Evolutionary conservation across 1,140 invertebrate species (phyloP).

Genomic region (Zaprionus inermis): DNA sequence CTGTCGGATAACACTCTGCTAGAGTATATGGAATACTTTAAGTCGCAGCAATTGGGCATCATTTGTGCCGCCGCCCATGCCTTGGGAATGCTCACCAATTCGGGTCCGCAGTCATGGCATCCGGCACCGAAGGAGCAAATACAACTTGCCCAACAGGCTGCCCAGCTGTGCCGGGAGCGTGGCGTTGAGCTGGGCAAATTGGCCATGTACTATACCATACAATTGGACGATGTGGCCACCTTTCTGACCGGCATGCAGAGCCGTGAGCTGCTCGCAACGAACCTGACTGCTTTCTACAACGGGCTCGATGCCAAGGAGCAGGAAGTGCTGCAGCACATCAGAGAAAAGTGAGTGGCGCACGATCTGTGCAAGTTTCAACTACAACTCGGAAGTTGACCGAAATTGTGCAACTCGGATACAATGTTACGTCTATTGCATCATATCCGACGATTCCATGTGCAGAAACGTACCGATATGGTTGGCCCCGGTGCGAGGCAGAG

Average conservation of each 20-base stretch:
- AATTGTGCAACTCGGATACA: constrained; percentile 83
- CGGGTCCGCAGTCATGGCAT: constrained; percentile 93
- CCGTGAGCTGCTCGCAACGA: constrained; percentile 86
- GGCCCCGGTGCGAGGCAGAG: not conserved
- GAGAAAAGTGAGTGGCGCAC: constrained; percentile 86
- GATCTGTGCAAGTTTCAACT: constrained; percentile 22
- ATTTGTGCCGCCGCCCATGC: constrained; percentile 92
- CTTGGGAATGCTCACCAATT: constrained; percentile 92
- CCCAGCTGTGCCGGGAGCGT: constrained; percentile 88
- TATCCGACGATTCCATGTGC: constrained; percentile 48
- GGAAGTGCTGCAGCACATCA: constrained; percentile 86
- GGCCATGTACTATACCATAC: constrained; percentile 88
- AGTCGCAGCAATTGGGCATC: constrained; percentile 90
- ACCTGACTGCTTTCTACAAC: constrained; percentile 86
- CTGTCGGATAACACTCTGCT: constrained; percentile 91
- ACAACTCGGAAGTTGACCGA: constrained; percentile 72
- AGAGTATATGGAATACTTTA: constrained; percentile 89
- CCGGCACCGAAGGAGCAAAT: constrained; percentile 90
- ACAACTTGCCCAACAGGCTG: constrained; percentile 86
- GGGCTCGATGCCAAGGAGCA: constrained; percentile 88
- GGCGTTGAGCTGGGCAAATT: constrained; percentile 89
- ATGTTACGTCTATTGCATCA: constrained; percentile 73
- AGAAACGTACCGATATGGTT: too few relatives aligned
- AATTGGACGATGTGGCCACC: constrained; percentile 86
- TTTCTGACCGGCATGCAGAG: constrained; percentile 90